Percentiles rank a stretch among this genome's conserved stretches.
phyloP scores from a whole-genome alignment of 1,140 invertebrate genomes.

The Microvelia longipes region DNA sequence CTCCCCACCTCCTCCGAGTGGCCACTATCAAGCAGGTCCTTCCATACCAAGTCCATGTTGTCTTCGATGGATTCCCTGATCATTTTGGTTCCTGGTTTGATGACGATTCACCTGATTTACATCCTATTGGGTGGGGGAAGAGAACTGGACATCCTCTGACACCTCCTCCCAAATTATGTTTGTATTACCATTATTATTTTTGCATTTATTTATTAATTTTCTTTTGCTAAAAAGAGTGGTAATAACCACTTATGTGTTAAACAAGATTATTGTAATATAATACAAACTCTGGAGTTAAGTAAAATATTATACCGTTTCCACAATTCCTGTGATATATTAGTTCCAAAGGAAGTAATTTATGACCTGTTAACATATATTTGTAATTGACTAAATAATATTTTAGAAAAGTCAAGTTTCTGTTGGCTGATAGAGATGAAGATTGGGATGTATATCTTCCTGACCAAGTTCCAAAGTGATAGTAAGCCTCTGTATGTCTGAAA shows the following conservation, averaged over 20 bases:
- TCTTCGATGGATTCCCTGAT: constrained; percentile 82
- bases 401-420: no score
- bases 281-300: not conserved
- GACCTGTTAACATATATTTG: no score
- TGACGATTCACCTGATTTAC: constrained; percentile 77
- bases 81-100: constrained; percentile 78
- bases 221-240: not conserved
- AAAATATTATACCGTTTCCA: not conserved
- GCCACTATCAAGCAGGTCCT: constrained; percentile 65
- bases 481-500: no score
- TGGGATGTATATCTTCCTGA: no score
- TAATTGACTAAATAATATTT: no score
- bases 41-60: constrained; percentile 61
- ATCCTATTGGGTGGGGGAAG: constrained; percentile 78
- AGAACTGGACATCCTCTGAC: constrained; percentile 76
- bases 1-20: constrained; percentile 66
- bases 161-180: constrained; percentile 53
- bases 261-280: not conserved
- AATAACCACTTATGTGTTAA: not conserved
- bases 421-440: no score
- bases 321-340: not conserved
- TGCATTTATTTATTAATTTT: not conserved
- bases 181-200: constrained; percentile 4
- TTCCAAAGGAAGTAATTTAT: not conserved
- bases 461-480: no score